Percentiles rank a stretch among this genome's conserved stretches.
These are phyloP conservation scores for Microctonus hyperodae DNA, from an alignment of 2,888 invertebrate species.

Conservation along the genomic window DNA sequence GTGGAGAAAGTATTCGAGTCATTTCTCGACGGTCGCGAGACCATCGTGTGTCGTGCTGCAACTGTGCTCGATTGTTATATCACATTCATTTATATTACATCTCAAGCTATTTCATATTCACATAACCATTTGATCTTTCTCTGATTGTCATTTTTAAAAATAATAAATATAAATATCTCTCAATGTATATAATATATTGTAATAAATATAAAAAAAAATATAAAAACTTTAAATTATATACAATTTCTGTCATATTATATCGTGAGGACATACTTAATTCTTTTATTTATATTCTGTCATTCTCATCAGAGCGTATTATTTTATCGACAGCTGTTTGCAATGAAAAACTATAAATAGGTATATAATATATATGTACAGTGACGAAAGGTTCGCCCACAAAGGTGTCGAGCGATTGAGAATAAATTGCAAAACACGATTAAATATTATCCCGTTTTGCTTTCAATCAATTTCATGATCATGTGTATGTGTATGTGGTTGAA, in stretches of 20 bases:
- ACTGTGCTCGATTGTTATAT: background rate
- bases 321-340: conserved; percentile 1
- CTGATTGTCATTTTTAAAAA: background rate
- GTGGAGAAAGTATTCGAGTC: conserved; percentile 53
- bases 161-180: no score
- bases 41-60: conserved; percentile 1
- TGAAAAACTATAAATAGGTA: background rate
- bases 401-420: conserved; percentile 13
- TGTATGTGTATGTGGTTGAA: background rate
- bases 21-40: conserved; percentile 36
- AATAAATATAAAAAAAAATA: background rate
- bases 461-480: background rate
- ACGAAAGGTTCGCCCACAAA: conserved; percentile 8
- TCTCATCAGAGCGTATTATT: background rate
- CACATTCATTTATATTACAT: background rate
- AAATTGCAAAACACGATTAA: conserved; percentile 11
- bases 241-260: background rate
- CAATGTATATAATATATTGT: no score
- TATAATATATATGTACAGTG: background rate
- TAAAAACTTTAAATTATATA: background rate
- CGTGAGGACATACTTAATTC: background rate
- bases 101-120: background rate
- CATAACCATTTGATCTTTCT: conserved; percentile 1
- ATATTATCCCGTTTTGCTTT: background rate
- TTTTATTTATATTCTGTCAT: background rate